Evolutionary conservation across 2,888 invertebrate genomes (phyloP), one percentile per base, ranked within the genome.

Genomic region (Drosophila fulvimacula): DNA sequence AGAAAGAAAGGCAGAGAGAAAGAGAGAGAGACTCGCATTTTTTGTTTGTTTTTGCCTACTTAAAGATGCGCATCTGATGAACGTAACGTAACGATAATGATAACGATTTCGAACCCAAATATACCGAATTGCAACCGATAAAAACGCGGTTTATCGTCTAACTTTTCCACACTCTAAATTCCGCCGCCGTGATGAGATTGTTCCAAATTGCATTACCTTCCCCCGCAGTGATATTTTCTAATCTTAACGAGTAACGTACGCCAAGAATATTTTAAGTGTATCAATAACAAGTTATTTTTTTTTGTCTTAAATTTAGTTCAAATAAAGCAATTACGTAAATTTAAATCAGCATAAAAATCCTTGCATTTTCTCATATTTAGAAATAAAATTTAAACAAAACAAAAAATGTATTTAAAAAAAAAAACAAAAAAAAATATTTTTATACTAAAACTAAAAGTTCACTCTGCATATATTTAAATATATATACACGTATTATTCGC

Each of bases 311-410:
- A 63, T 68, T 62, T 66, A 81, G 41, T 57, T 48, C 36, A 46
- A 82, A 82, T 88, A 82, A 82, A 82, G 71, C 55, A 86, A 86
- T 27, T 69, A 62, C 51, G 49, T 66, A 64, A 71, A 69, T 74
- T 59, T 42, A 69, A 72, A 79, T 60, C 77, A 90, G 80, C 76
- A 87, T 73, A 69, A 81, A 74, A 60, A 59, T 51, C 57, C 72
- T 89, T 90, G 82, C 85, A 82, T 82, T 87, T 90, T 87, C 80
- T 81, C 81, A 82, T 84, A 68, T 74, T 64, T 73, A 85, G 69
- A 39, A 82, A 67, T 85, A 70, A 59, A 71, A 49, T 53, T 73
- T 81, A 10, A 3, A 24, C 24, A 34, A 36, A n/a, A 15, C 7
- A 21, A 42, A 63, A 63, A 73, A 67, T 80, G 69, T 82, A 38